These are phyloP conservation scores for Callipepla squamata DNA, from an alignment of 2,113 vertebrate genomes.

Conservation along the genomic window DNA sequence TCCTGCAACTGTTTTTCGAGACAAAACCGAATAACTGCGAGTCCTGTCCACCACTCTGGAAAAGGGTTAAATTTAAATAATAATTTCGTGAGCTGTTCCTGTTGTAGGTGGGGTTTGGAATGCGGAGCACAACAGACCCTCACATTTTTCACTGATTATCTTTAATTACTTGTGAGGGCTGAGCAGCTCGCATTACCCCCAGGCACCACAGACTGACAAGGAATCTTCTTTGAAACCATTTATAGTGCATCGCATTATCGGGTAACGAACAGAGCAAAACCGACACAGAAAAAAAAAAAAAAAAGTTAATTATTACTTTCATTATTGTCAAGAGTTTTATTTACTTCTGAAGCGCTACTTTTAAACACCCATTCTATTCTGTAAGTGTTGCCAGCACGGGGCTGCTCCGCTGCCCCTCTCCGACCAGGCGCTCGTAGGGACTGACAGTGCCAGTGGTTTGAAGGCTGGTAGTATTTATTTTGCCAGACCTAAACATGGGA, in stretches of 20 bases:
- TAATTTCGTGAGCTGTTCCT: conserved; percentile 41
- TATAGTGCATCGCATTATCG: conserved; percentile 69
- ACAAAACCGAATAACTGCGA: neutral
- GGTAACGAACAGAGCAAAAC: conserved; percentile 74
- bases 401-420: conserved; percentile 10
- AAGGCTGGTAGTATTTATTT: neutral
- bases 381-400: conserved; percentile 47
- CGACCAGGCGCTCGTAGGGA: neutral
- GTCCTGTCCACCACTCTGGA: neutral
- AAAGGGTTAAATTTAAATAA: conserved; percentile 74
- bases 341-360: conserved; percentile 51
- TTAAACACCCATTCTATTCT: conserved; percentile 28
- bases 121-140: conserved; percentile 71
- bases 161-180: conserved; percentile 83
- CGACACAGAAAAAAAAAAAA: conserved; percentile 30
- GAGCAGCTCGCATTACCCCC: conserved; percentile 64
- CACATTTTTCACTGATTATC: conserved; percentile 83
- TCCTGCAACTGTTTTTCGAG: neutral
- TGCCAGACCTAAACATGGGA: neutral
- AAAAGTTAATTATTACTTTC: conserved; percentile 72
- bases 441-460: neutral
- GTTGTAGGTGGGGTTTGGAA: conserved; percentile 81
- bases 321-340: conserved; percentile 59
- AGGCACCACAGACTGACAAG: conserved; percentile 73
- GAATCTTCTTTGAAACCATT: conserved; percentile 76